A percentile compares a stretch with the other conserved stretches of the same genome.
Evolutionary conservation across 2,797 vertebrate genomes (phyloP).

Genomic region (Lycodopsis pacificus): DNA sequence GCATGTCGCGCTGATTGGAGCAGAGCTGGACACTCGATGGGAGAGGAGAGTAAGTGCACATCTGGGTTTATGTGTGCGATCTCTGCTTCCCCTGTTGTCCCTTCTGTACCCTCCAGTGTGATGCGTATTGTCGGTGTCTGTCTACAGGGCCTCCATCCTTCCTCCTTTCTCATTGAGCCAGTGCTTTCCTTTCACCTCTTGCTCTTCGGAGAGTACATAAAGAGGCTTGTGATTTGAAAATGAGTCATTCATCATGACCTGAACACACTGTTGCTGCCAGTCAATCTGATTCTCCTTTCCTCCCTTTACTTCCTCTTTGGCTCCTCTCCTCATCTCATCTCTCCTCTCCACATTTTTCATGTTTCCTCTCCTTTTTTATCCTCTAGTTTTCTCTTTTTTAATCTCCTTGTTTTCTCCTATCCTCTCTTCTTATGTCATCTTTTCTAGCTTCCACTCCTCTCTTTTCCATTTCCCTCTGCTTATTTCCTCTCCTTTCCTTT

Average conservation of each 20-base stretch:
- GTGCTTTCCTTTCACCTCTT: constrained; percentile 24
- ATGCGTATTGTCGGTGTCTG: constrained; percentile 18
- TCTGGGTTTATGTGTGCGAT: constrained; percentile 26
- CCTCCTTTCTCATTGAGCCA: constrained; percentile 2
- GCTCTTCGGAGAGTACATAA: constrained; percentile 17
- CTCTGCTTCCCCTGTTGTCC: neutral
- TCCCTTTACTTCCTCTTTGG: neutral
- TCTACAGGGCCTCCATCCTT: constrained; percentile 9
- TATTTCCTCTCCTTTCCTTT: neutral
- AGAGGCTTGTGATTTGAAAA: constrained; percentile 19
- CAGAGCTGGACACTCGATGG: constrained; percentile 53
- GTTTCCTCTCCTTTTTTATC: neutral
- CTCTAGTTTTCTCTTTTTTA: neutral
- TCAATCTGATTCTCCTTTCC: constrained; percentile 23
- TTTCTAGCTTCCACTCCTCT: neutral
- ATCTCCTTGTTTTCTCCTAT: neutral
- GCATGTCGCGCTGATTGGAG: constrained; percentile 37
- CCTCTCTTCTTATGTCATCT: neutral
- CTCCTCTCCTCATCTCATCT: neutral
- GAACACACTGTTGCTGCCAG: constrained; percentile 17
- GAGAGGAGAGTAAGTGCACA: constrained; percentile 16
- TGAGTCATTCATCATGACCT: constrained; percentile 37
- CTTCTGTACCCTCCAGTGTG: constrained; percentile 5
- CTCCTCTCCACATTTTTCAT: neutral
- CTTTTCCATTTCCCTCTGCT: neutral